These are phyloP conservation scores for Drosophila mayri DNA, from an alignment of 1,140 invertebrate genomes.

Conservation along the genomic window DNA sequence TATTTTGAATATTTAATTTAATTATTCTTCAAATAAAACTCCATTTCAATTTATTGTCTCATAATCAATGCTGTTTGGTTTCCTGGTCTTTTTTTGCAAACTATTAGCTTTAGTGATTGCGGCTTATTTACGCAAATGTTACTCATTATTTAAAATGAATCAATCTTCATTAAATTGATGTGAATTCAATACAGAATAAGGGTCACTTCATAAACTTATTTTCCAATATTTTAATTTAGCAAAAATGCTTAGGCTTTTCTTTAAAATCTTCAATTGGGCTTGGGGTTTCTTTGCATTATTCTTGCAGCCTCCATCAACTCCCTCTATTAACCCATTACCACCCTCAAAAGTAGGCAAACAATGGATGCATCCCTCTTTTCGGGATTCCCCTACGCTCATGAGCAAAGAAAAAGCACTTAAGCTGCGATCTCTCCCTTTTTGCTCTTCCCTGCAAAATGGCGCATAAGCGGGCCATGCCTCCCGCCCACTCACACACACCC, in stretches of 20 bases:
- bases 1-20: neutral
- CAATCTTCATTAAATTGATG: slow-evolving; percentile 1
- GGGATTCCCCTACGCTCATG: slow-evolving; percentile 28
- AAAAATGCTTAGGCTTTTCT: neutral
- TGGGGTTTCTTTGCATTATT: neutral
- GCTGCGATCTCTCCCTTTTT: slow-evolving; percentile 20
- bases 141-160: slow-evolving; percentile 19
- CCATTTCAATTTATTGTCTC: too few relatives aligned
- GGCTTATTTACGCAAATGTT: neutral
- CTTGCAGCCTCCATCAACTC: neutral
- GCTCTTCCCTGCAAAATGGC: slow-evolving; percentile 47
- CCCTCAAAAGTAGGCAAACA: slow-evolving; percentile 56
- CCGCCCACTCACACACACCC: slow-evolving; percentile 3
- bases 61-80: neutral
- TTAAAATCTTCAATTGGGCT: neutral
- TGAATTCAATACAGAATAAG: neutral
- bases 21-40: too few relatives aligned
- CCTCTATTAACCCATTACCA: neutral
- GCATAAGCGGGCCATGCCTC: slow-evolving; percentile 25
- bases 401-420: slow-evolving; percentile 76
- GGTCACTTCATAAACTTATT: neutral
- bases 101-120: neutral
- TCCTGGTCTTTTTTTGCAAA: too few relatives aligned
- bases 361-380: slow-evolving; percentile 24
- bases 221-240: neutral